These are phyloP conservation scores for Sitta carolinensis DNA, from an alignment of 2,797 vertebrate species.

Conservation along the genomic window DNA sequence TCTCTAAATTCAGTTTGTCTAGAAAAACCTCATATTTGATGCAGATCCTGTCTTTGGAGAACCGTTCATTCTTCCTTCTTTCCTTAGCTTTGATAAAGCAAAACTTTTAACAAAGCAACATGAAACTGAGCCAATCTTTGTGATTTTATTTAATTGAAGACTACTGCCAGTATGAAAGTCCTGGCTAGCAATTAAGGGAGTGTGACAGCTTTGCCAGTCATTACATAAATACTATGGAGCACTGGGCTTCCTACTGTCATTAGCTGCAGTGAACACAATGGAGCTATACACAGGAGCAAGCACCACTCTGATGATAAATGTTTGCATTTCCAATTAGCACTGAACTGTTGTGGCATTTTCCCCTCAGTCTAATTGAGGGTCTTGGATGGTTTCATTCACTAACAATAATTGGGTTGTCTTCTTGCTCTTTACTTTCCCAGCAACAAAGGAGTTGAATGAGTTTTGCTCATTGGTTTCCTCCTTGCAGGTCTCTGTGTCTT, in stretches of 20 bases:
- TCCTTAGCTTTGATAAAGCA: background rate
- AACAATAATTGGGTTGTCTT: background rate
- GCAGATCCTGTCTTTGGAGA: background rate
- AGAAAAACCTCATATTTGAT: background rate
- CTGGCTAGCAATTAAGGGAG: slow-evolving; percentile 16
- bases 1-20: background rate
- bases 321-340: slow-evolving; percentile 60
- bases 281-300: background rate
- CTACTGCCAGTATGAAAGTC: background rate
- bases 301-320: background rate
- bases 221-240: slow-evolving; percentile 25
- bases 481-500: background rate
- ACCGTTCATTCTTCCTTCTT: background rate
- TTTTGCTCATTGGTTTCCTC: background rate
- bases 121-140: background rate
- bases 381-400: background rate
- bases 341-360: background rate
- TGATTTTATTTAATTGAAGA: slow-evolving; percentile 17
- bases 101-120: background rate
- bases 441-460: background rate
- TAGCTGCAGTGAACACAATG: slow-evolving; percentile 28
- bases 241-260: slow-evolving; percentile 28
- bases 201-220: slow-evolving; percentile 25
- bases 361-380: background rate
- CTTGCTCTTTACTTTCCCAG: background rate